These are phyloP conservation scores for Pelecanoides urinatrix DNA, from an alignment of 2,113 vertebrate species.

Conservation along the genomic window DNA sequence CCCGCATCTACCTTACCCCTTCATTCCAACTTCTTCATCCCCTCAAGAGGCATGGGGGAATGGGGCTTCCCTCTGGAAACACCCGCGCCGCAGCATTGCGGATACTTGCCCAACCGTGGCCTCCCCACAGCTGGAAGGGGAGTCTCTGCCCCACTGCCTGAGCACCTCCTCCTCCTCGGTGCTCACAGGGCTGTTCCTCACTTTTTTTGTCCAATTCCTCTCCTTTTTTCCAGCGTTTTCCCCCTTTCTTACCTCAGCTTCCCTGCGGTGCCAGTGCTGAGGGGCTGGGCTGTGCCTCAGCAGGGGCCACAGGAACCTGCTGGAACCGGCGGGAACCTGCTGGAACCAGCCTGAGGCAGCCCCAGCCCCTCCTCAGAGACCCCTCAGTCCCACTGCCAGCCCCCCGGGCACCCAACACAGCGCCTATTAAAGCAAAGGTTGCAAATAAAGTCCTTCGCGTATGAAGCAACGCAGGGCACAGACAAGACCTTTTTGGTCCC, in stretches of 20 bases:
- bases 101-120: no score
- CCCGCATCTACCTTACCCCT: neutral
- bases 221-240: neutral
- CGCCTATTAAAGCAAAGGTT: neutral
- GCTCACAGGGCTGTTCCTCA: neutral
- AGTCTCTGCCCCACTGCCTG: no score
- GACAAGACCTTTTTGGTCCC: neutral
- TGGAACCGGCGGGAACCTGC: neutral
- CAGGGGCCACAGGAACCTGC: neutral
- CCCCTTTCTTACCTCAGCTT: no score
- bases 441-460: neutral
- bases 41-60: neutral
- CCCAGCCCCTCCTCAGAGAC: neutral
- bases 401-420: no score
- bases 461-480: rapidly evolving
- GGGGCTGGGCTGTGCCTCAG: neutral
- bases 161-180: neutral
- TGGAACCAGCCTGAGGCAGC: neutral
- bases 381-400: neutral
- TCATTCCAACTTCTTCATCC: neutral
- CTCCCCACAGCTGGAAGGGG: no score
- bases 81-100: rapidly evolving
- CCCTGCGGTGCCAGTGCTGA: neutral
- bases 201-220: neutral
- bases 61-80: neutral